A percentile compares a stretch with the other conserved stretches of the same genome.
Evolutionary conservation across 2,888 invertebrate species (phyloP).

Genomic region (Sepiola atlantica): DNA sequence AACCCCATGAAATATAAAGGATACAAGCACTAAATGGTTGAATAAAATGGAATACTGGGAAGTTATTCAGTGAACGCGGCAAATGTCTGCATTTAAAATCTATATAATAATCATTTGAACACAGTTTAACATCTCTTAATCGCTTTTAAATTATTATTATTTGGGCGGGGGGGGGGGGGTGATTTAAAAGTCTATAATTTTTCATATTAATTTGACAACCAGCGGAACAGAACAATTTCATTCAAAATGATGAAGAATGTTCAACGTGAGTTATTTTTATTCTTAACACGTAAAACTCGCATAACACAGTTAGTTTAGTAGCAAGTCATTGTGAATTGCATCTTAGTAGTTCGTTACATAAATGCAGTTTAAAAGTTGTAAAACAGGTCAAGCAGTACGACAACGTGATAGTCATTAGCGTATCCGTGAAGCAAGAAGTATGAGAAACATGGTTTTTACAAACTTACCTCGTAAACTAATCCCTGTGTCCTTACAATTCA

Average conservation of each 20-base stretch:
- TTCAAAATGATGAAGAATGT: neutral
- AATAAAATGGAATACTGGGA: too few relatives aligned
- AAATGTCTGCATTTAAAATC: too few relatives aligned
- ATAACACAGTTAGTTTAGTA: neutral
- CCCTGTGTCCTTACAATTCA: neutral
- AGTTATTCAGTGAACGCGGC: too few relatives aligned
- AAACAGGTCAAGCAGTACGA: neutral
- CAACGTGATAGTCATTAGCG: neutral
- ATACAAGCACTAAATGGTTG: too few relatives aligned
- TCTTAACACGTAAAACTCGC: neutral
- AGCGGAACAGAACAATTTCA: neutral
- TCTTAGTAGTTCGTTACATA: neutral
- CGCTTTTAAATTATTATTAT: too few relatives aligned
- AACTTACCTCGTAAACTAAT: constrained; percentile 22
- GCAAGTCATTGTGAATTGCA: neutral
- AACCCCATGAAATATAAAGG: too few relatives aligned
- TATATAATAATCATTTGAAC: too few relatives aligned
- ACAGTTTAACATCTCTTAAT: too few relatives aligned
- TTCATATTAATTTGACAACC: neutral
- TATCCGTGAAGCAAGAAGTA: neutral
- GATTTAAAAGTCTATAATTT: too few relatives aligned
- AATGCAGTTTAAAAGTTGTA: neutral
- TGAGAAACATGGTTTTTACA: neutral
- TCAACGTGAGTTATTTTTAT: neutral
- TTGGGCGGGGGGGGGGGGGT: too few relatives aligned